Conservation (phyloP, 2,797 vertebrate genomes). For the Hypotaenidia philippensis region DNA sequence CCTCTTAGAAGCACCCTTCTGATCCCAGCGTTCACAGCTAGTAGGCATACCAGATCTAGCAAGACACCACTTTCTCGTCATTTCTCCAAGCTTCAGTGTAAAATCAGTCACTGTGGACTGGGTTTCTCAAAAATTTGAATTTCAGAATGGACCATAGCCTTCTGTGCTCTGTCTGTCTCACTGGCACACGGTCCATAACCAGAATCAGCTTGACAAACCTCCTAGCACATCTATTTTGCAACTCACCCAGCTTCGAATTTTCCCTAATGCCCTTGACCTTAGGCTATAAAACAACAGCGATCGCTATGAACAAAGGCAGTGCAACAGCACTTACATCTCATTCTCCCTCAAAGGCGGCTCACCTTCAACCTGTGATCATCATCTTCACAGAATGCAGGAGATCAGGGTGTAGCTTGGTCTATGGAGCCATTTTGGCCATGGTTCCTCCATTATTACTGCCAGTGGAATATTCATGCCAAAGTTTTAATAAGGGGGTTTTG, state of each 20-base stretch:
- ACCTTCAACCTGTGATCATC: neutral
- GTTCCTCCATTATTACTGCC: neutral
- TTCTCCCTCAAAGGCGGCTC: neutral
- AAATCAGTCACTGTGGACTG: neutral
- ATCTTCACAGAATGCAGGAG: neutral
- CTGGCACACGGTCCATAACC: neutral
- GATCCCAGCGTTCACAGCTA: neutral
- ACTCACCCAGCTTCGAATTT: neutral
- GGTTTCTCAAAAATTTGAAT: neutral
- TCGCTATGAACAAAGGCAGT: neutral
- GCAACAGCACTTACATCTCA: neutral
- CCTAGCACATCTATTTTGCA: neutral
- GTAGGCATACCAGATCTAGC: neutral
- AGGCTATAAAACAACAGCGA: neutral
- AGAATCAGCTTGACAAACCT: neutral
- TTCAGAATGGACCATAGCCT: neutral
- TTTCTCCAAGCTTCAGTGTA: neutral
- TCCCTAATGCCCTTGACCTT: neutral
- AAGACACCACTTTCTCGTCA: neutral
- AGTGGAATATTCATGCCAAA: neutral
- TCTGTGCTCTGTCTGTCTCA: neutral
- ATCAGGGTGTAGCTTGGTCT: neutral
- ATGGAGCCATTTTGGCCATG: neutral
- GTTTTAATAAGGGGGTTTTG: neutral
- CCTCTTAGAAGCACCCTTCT: neutral